A percentile compares a stretch with the other conserved stretches of the same genome.
These are phyloP conservation scores for Sternotherus odoratus DNA, from an alignment of 2,797 vertebrate genomes.

Conservation along the genomic window DNA sequence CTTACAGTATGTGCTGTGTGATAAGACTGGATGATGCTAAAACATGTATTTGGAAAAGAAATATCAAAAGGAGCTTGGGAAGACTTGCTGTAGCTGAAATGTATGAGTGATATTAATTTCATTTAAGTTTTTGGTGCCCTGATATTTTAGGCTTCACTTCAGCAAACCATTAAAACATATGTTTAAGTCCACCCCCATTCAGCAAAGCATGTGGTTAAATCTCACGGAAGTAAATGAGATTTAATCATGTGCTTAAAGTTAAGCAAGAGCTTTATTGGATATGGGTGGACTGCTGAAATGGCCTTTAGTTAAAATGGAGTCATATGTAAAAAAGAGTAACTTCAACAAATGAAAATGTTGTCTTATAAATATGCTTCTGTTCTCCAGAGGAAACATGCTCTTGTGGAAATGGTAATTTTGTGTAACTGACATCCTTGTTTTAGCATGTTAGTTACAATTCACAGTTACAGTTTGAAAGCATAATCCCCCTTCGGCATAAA, in stretches of 20 bases:
- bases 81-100: constrained; percentile 47
- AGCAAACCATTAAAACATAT: constrained; percentile 31
- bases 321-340: constrained; percentile 56
- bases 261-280: constrained; percentile 21
- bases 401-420: constrained; percentile 61
- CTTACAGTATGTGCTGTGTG: constrained; percentile 51
- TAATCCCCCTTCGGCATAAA: constrained; percentile 52
- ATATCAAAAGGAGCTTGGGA: constrained; percentile 31
- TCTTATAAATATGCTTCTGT: constrained; percentile 59
- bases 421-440: constrained; percentile 58
- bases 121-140: neutral
- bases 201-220: neutral
- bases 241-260: neutral
- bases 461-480: constrained; percentile 55
- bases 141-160: constrained; percentile 2
- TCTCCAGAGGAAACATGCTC: constrained; percentile 58
- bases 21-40: constrained; percentile 52
- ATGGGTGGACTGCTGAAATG: neutral
- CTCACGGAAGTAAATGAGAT: constrained; percentile 27
- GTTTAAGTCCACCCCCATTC: neutral
- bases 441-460: constrained; percentile 58
- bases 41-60: constrained; percentile 54
- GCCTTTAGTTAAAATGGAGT: constrained; percentile 30
- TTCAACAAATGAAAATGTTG: constrained; percentile 61
- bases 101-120: neutral